Percentiles rank a stretch among this genome's conserved stretches.
Conservation (phyloP, 2,888 invertebrate species). For the Spisula subtruncata region DNA sequence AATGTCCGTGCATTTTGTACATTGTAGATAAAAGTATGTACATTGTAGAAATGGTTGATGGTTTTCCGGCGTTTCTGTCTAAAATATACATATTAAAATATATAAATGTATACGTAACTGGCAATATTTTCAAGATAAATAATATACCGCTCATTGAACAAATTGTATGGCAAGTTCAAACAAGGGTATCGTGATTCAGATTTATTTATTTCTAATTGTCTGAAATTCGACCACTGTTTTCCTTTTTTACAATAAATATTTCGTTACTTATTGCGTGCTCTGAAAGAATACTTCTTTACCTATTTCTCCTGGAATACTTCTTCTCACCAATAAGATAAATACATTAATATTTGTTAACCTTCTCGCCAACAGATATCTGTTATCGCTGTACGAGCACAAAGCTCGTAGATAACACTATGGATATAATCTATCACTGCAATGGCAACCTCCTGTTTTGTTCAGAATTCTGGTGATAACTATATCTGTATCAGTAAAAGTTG, state of each 20-base stretch:
- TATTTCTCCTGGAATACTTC: background rate
- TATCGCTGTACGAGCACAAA: background rate
- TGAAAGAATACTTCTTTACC: background rate
- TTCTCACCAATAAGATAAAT: background rate
- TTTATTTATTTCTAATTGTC: background rate
- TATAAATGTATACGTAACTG: too few species aligned
- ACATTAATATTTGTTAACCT: background rate
- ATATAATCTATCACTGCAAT: background rate
- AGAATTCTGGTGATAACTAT: background rate
- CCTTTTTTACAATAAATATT: background rate
- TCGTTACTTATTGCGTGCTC: background rate
- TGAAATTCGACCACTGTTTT: background rate
- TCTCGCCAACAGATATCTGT: slow-evolving; percentile 8
- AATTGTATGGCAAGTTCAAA: background rate
- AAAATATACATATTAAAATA: too few species aligned
- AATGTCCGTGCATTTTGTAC: too few species aligned
- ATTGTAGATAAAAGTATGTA: too few species aligned
- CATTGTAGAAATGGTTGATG: too few species aligned
- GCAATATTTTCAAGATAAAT: too few species aligned
- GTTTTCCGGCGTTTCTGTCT: too few species aligned
- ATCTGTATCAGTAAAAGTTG: background rate
- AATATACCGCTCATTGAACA: too few species aligned
- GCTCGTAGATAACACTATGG: background rate
- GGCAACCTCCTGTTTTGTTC: background rate
- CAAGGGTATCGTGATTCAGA: background rate